Conservation (phyloP, 2,888 invertebrate genomes). For the Pseudococcus jackbeardsleyi region DNA sequence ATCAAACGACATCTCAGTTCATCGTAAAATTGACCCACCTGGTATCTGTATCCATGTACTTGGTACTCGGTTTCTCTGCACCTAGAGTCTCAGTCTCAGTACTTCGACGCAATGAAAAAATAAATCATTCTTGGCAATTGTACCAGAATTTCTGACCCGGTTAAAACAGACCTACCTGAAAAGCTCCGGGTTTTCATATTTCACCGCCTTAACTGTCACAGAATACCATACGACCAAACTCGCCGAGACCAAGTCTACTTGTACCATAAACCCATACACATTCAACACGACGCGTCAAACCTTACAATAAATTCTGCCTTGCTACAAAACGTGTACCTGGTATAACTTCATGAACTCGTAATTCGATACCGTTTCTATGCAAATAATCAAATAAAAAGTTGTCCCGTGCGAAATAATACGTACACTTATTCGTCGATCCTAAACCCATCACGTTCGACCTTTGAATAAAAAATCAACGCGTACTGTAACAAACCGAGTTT, state of each 20-base stretch:
- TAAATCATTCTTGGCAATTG: constrained; percentile 17
- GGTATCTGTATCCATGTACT: too few species aligned
- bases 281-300: background rate
- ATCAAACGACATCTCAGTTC: too few species aligned
- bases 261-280: background rate
- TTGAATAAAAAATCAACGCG: constrained; percentile 18
- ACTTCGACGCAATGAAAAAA: too few species aligned
- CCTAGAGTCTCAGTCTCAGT: too few species aligned
- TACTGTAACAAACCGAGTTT: background rate
- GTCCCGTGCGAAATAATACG: background rate
- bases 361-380: constrained; percentile 32
- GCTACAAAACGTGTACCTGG: background rate
- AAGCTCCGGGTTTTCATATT: background rate
- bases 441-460: background rate
- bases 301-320: constrained; percentile 21
- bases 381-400: constrained; percentile 30
- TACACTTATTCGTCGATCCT: background rate
- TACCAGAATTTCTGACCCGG: background rate
- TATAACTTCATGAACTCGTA: constrained; percentile 7
- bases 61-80: too few species aligned
- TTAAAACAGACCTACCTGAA: constrained; percentile 16
- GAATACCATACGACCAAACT: background rate
- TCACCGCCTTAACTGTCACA: constrained; percentile 37
- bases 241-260: background rate
- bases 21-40: too few species aligned